Conservation (phyloP, 2,797 vertebrate genomes). For the Vipera latastei region DNA sequence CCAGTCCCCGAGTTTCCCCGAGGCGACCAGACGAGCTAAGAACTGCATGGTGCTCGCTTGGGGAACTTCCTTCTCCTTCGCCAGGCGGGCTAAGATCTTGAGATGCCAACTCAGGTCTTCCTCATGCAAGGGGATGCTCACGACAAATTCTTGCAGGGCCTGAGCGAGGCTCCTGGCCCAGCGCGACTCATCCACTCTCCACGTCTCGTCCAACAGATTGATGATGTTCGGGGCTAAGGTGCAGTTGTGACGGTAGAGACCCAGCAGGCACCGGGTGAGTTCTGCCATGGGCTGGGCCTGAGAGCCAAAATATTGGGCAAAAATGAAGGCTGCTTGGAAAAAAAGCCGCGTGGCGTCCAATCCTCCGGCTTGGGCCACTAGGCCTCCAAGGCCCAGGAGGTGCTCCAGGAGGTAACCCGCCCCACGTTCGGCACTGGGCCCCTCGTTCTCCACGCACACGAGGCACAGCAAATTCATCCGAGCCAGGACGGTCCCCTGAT, state of each 20-base stretch:
- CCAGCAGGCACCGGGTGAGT: constrained; percentile 70
- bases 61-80: constrained; percentile 70
- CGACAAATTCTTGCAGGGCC: constrained; percentile 71
- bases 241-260: constrained; percentile 74
- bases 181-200: constrained; percentile 59
- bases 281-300: constrained; percentile 58
- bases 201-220: constrained; percentile 74
- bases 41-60: constrained; percentile 72
- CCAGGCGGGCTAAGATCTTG: constrained; percentile 77
- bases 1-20: constrained; percentile 72
- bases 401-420: constrained; percentile 74
- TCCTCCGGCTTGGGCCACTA: constrained; percentile 67
- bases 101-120: constrained; percentile 78
- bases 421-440: constrained; percentile 67
- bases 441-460: constrained; percentile 77
- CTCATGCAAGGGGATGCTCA: constrained; percentile 47
- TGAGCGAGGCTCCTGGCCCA: constrained; percentile 72
- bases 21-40: constrained; percentile 66
- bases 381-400: constrained; percentile 68
- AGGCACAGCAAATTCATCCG: constrained; percentile 80
- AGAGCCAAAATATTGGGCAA: constrained; percentile 74
- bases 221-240: constrained; percentile 79
- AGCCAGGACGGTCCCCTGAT: constrained; percentile 77
- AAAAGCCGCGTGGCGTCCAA: constrained; percentile 74
- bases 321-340: constrained; percentile 81